Percentiles rank a stretch among this genome's conserved stretches.
Conservation (phyloP, 2,797 vertebrate species). For the Nyctalus aviator region DNA sequence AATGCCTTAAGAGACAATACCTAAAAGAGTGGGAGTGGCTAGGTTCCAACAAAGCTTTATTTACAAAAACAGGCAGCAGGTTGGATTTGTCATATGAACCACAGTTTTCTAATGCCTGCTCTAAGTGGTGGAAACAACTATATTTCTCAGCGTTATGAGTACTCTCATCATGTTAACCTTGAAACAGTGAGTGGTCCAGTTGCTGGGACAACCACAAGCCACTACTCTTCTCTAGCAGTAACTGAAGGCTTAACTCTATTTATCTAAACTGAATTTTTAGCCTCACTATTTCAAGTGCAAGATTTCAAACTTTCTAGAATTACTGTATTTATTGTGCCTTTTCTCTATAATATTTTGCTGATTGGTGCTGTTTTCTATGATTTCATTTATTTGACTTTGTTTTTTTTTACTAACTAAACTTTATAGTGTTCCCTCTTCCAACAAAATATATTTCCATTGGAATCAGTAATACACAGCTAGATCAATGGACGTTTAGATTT, state of each 20-base stretch:
- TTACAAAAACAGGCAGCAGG: not conserved
- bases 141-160: not conserved
- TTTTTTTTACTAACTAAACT: not conserved
- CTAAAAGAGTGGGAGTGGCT: not conserved
- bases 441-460: not conserved
- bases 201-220: not conserved
- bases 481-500: conserved; percentile 4
- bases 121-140: not conserved
- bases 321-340: not conserved
- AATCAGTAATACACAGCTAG: not conserved
- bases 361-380: not conserved
- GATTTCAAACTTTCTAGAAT: not conserved
- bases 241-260: not conserved
- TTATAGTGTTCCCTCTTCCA: not conserved
- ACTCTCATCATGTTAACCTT: not conserved
- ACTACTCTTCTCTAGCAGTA: not conserved
- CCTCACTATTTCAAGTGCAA: not conserved
- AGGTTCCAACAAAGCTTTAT: not conserved
- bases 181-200: not conserved
- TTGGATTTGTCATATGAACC: not conserved
- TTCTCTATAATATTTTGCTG: not conserved
- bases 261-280: not conserved
- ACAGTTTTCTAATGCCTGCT: not conserved
- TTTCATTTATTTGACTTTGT: not conserved
- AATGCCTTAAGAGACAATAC: not conserved